Base-by-base conservation (phyloP, 2,888 invertebrate species). In the Aproaerema taeniolella region DNA sequence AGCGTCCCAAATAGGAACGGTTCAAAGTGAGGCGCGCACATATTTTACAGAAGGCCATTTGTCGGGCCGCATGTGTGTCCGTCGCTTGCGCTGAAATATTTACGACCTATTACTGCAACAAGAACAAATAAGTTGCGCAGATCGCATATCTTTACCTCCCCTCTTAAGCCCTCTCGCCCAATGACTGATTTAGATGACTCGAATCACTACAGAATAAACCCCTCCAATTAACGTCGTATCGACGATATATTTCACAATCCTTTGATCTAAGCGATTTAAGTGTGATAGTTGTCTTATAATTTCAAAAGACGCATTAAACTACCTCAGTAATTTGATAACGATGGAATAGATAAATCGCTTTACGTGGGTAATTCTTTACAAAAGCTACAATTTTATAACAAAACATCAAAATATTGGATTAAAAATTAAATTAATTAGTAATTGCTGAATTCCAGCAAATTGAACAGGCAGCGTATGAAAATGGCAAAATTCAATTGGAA, bases 31-130 rank as follows among this genome's bases (percentile, higher is more conserved):
- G 68, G 70, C 64, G 67, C 65, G 60, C 65, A 65, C 71, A 66
- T 73, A 72, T 77, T 73, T 80, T 81, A 77, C 80, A 77, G 61
- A 64, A 68, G 59, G 64, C 72, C 75, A 82, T 85, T 82, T 83
- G 81, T 83, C 71, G 66, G 49, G 53, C 61, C 71, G 64, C 78
- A 79, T 79, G 71, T 74, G 71, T 68, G 71, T 67, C 66, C 62
- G 61, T 53, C 52, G 59, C 58, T 52, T 49, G 53, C 67, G 79
- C 67, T 81, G 83, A 86, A 76, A 77, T 85, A 83, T 85, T 85
- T 83, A 86, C 79, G 82, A 79, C 71, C 78, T 80, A 85, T 83
- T 78, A 80, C 75, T 67, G 65, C 70, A 75, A 74, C 66, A 73
- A 72, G 73, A 76, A 75, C 64, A 59, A 79, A 75, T 66, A 64